Evolutionary conservation across 2,113 vertebrate species (phyloP).

Genomic region (Pleuronectes platessa): DNA sequence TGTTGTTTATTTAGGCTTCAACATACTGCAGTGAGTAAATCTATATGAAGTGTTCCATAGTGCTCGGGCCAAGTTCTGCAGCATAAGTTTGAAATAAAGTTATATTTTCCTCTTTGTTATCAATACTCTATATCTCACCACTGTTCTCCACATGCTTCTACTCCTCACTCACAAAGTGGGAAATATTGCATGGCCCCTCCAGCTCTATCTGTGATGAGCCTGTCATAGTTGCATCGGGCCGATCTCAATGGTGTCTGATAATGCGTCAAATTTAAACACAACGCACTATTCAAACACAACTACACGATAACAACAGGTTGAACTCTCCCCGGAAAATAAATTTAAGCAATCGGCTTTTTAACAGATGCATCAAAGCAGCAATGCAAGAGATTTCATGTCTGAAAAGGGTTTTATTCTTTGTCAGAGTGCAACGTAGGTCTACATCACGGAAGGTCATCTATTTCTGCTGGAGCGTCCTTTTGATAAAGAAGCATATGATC

Average conservation of each 20-base stretch:
- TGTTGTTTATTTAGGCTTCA: no score
- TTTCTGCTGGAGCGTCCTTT: conserved; percentile 1
- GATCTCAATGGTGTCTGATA: neutral
- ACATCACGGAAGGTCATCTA: conserved; percentile 8
- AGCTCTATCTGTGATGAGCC: conserved; percentile 1
- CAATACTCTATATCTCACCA: neutral
- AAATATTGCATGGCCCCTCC: neutral
- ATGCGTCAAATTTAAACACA: neutral
- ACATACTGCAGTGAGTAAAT: no score
- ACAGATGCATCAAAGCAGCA: neutral
- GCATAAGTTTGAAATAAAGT: neutral
- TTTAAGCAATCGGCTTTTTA: neutral
- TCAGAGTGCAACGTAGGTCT: neutral
- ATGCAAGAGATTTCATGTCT: neutral
- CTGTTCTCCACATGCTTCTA: neutral
- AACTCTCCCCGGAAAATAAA: neutral
- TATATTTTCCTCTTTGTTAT: neutral
- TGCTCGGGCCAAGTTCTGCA: no score
- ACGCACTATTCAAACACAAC: neutral
- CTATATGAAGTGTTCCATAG: no score
- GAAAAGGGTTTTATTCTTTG: neutral
- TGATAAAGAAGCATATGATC: conserved; percentile 29
- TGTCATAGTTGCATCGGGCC: neutral
- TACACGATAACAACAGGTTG: neutral
- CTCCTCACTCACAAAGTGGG: neutral